Percentiles rank a stretch among this genome's conserved stretches.
phyloP scores from a whole-genome alignment of 2,797 vertebrate species.

The Ibycter americanus region DNA sequence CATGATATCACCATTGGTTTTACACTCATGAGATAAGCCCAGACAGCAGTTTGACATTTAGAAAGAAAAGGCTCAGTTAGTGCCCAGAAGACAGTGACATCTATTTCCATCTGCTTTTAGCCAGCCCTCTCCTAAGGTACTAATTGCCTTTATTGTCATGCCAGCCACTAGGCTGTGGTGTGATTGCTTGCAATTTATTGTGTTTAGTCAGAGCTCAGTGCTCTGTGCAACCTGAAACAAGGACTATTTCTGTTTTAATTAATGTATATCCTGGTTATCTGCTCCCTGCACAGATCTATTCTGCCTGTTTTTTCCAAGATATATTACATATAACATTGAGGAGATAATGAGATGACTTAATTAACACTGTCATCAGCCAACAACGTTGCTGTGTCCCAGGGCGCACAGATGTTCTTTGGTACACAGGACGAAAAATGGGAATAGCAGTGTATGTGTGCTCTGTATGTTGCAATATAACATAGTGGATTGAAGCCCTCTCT shows the following conservation, averaged over 20 bases:
- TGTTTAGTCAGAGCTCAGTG: not conserved
- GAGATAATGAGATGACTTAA: constrained; percentile 17
- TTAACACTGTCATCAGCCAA: constrained; percentile 5
- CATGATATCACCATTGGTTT: not conserved
- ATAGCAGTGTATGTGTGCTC: not conserved
- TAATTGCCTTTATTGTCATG: constrained; percentile 51
- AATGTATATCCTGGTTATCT: constrained; percentile 45
- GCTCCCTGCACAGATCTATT: constrained; percentile 19
- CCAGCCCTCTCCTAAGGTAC: not conserved
- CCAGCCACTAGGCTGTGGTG: not conserved
- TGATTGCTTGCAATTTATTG: not conserved
- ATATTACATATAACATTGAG: not conserved
- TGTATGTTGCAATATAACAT: not conserved
- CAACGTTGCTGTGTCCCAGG: not conserved
- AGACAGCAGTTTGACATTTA: constrained; percentile 19
- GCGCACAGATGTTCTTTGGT: constrained; percentile 19
- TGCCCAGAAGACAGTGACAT: not conserved
- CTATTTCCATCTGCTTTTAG: constrained; percentile 39
- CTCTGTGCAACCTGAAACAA: constrained; percentile 8
- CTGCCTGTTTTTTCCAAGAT: not conserved
- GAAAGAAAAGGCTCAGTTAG: not conserved
- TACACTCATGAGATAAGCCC: not conserved
- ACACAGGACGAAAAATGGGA: not conserved
- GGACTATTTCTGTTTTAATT: constrained; percentile 34
- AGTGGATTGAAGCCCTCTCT: not conserved